Percentiles rank a stretch among this genome's conserved stretches.
phyloP scores from a whole-genome alignment of 35 echinoderm and acorn worm species.

The Hemicentrotus pulcherrimus region DNA sequence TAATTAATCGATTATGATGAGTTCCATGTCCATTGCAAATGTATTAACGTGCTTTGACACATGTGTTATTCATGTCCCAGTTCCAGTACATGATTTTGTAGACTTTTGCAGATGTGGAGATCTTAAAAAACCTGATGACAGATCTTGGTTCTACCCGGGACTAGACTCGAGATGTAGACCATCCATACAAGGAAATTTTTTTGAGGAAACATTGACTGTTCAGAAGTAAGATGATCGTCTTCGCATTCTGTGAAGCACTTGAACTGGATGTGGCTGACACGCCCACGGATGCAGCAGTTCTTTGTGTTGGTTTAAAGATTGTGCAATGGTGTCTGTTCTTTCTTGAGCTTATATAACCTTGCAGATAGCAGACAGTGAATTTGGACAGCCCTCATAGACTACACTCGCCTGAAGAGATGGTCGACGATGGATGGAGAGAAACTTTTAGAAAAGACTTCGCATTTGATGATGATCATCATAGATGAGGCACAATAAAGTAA shows the following conservation, averaged over 20 bases:
- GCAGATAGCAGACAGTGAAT: background rate
- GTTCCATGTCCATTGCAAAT: background rate
- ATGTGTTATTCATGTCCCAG: background rate
- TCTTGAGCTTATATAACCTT: background rate
- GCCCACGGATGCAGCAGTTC: too few species aligned
- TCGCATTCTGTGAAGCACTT: background rate
- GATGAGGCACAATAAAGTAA: background rate
- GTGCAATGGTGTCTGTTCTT: constrained; percentile 9
- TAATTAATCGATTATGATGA: background rate
- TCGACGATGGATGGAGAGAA: background rate
- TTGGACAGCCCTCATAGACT: background rate
- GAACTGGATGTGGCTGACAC: background rate
- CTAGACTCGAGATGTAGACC: background rate
- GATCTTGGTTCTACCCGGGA: background rate
- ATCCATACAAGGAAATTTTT: background rate
- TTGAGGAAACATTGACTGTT: background rate
- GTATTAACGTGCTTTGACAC: background rate
- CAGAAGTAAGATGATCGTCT: background rate
- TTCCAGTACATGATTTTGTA: background rate
- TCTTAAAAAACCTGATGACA: background rate
- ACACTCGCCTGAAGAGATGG: background rate
- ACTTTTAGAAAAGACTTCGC: background rate
- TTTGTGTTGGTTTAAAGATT: background rate
- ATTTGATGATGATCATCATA: background rate
- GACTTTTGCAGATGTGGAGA: background rate